Base-by-base conservation (phyloP, 2,888 invertebrate genomes). In the Ctenicera cuprea region DNA sequence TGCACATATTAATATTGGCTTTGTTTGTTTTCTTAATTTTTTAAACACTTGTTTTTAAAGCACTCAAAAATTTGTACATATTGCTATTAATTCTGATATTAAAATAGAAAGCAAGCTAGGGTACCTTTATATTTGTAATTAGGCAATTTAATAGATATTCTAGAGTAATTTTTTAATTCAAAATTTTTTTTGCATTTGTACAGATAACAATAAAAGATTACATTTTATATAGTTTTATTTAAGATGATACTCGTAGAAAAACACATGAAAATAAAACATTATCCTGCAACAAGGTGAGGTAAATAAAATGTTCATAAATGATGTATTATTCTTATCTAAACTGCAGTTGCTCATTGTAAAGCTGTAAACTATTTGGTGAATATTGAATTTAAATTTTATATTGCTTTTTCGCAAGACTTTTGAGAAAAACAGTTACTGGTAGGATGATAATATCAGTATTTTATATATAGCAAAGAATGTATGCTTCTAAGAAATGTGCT, bases 101-200 rank as follows among this genome's bases (percentile, higher is more conserved):
- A 67, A 43, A 30, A 33, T 67, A 67, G 70, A 64, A 70, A 52
- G 70, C 70, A 70, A 70, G 61, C 62, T 14, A 50, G 12, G 43
- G 22, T 50, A 43, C 45, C 52, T 41, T 59, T 54, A 50, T 63
- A 38, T 52, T 50, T 69, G 59, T 70, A 62, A 41, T 38, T 61
- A 63, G 57, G 62, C 30, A 70, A 70, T 62, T 70, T 64, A 50
- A 26, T 38, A 64, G 43, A 45, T 69, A 50, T 33, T 68, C 18
- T 59, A 37, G 48, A 48, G 43, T 22, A 63, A 20, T 61, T 67
- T 69, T 69, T 68, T 26, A 26, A 62, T 69, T 63, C 63, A 43
- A 64, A 50, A 70, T 70, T 70, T 41, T 26, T 43, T 18, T 63
- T 57, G 54, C 43, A 48, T 54, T 52, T 52, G 48, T 70, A 63